Percentiles rank a stretch among this genome's conserved stretches.
These are phyloP conservation scores for Gymnobelideus leadbeateri DNA, from an alignment of 2,113 vertebrate species.

Conservation along the genomic window DNA sequence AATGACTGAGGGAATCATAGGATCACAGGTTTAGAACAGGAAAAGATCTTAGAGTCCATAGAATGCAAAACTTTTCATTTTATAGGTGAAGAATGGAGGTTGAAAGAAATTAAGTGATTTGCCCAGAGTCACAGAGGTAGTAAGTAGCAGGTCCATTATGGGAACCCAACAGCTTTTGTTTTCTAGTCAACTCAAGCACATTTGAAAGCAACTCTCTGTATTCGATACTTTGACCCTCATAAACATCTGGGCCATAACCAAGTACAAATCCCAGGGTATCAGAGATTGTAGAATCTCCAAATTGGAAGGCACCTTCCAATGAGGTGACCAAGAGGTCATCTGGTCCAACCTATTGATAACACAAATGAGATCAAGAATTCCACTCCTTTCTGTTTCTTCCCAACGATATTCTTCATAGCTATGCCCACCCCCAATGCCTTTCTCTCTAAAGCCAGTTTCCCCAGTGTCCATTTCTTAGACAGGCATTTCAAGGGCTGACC, in stretches of 20 bases:
- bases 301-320: neutral
- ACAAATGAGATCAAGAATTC: neutral
- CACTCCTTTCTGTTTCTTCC: constrained; percentile 12
- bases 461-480: constrained; percentile 50
- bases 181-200: neutral
- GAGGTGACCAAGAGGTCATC: neutral
- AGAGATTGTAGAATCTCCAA: neutral
- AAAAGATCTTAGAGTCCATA: neutral
- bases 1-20: neutral
- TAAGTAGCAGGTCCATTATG: neutral
- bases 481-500: constrained; percentile 66
- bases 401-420: constrained; percentile 16
- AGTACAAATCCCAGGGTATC: neutral
- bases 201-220: neutral
- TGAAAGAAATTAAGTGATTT: neutral
- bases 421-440: neutral
- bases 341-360: neutral
- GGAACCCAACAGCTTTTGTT: neutral
- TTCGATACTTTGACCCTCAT: neutral
- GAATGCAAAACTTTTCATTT: neutral
- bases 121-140: neutral
- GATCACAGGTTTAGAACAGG: neutral
- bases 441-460: constrained; percentile 5
- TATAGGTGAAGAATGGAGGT: neutral
- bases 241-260: neutral